These are phyloP conservation scores for Brachyhypopomus gauderio DNA, from an alignment of 2,113 vertebrate genomes.

Conservation along the genomic window DNA sequence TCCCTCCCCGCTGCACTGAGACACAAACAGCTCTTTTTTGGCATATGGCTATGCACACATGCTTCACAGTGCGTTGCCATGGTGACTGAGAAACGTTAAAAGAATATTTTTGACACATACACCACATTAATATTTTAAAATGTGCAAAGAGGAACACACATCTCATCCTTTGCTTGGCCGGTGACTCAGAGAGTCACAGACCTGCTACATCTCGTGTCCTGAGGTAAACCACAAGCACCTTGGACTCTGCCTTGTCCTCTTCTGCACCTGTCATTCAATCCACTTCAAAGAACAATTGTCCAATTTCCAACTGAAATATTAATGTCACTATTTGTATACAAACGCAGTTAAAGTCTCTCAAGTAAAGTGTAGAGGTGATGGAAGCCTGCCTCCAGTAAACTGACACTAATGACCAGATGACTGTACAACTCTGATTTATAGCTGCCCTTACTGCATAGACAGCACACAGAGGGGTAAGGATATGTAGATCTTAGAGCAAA, in stretches of 20 bases:
- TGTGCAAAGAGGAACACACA: slow-evolving; percentile 4
- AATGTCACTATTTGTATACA: slow-evolving; percentile 24
- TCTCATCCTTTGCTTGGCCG: not conserved
- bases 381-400: not conserved
- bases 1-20: too few species aligned
- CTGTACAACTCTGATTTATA: not conserved
- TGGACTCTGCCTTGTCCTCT: slow-evolving; percentile 4
- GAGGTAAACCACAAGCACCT: not conserved
- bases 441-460: not conserved
- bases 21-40: slow-evolving; percentile 35
- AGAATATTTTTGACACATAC: slow-evolving; percentile 32
- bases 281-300: slow-evolving; percentile 11
- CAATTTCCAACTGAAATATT: slow-evolving; percentile 48
- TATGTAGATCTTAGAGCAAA: too few species aligned
- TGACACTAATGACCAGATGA: slow-evolving; percentile 7
- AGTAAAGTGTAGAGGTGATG: not conserved
- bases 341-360: not conserved
- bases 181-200: not conserved
- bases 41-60: slow-evolving; percentile 31
- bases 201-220: not conserved
- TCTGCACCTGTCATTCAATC: slow-evolving; percentile 40
- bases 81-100: slow-evolving; percentile 50
- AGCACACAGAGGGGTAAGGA: too few species aligned
- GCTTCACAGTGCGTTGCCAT: slow-evolving; percentile 51
- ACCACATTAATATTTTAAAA: slow-evolving; percentile 11